phyloP scores from a whole-genome alignment of 2,113 vertebrate genomes.

The Aegithalos caudatus region DNA sequence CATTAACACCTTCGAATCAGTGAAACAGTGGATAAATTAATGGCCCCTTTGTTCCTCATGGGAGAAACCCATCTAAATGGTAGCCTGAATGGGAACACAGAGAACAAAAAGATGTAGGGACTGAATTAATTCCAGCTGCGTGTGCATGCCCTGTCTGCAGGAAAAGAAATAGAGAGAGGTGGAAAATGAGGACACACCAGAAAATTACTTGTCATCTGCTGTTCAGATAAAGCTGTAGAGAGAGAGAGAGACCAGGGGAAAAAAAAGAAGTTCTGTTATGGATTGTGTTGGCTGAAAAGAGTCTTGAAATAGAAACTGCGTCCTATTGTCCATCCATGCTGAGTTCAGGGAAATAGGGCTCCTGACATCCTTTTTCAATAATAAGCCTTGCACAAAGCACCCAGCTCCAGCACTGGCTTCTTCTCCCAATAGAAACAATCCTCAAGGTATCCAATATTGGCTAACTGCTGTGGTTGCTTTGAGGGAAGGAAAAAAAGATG shows the following conservation, averaged over 20 bases:
- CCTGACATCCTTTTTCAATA: background rate
- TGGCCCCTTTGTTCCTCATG: background rate
- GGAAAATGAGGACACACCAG: conserved; percentile 36
- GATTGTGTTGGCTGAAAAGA: conserved; percentile 24
- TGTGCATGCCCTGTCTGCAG: background rate
- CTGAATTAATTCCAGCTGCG: background rate
- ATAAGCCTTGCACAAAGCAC: background rate
- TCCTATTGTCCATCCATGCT: background rate
- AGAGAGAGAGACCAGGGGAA: background rate
- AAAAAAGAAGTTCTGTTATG: background rate
- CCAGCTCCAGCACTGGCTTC: background rate
- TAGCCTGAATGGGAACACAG: background rate
- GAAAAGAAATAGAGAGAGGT: background rate
- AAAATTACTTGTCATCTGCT: conserved; percentile 44
- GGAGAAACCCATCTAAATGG: background rate
- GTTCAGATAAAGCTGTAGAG: background rate
- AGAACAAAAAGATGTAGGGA: background rate
- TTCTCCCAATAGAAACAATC: background rate
- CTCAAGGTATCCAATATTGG: background rate
- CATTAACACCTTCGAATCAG: background rate
- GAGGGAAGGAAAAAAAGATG: background rate
- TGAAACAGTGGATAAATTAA: conserved; percentile 23
- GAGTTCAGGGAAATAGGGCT: conserved; percentile 22
- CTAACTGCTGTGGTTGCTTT: background rate
- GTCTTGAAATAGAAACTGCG: conserved; percentile 23